Evolutionary conservation across 2,113 vertebrate species (phyloP), one percentile per base, ranked within the genome.

Genomic region (Phrynosoma blainvillii): DNA sequence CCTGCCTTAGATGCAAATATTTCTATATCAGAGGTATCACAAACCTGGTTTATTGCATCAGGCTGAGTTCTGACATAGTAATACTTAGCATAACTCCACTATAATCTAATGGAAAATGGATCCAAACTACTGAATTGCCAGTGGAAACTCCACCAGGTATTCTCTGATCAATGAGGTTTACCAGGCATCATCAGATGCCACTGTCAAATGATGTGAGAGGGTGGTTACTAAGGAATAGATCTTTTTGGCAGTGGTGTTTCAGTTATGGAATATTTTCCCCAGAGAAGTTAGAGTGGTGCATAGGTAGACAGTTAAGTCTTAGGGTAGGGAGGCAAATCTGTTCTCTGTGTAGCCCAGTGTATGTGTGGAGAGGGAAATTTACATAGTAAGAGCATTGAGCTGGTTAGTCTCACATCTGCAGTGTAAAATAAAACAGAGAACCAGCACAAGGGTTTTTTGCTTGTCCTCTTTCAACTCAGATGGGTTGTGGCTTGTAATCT

Each of bases 1-100:
- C 62, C 84, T 89, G 74, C 76, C 71, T 80, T 79, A 76, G 0
- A 86, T 71, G 91, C 84, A 87, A 89, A 82, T 88, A 92, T 90
- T 76, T 75, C 77, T 75, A 82, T 23, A 32, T 88, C 62, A 59
- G 2, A 91, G 62, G 82, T n/a, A 78, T 27, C 23, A 78, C 73
- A 54, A 54, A 52, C 25, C 30, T 12, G 70, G 25, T 91, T 27
- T 25, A 70, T 6, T 70, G 5, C 66, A 70, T 70, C 2, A 70
- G 66, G 66, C 27, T 70, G 66, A 27, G 27, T 70, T 23, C 66
- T 5, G 27, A 27, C 66, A 9, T 70, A 23, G 21, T 5, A 25
- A 27, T 70, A 23, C 23, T 27, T 70, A 27, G 66, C 21, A 70
- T 70, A 70, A 27, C 7, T 6, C 10, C 66, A 70, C 21, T 70